Evolutionary conservation across 2,113 vertebrate genomes (phyloP).

Genomic region (Rutilus rutilus): DNA sequence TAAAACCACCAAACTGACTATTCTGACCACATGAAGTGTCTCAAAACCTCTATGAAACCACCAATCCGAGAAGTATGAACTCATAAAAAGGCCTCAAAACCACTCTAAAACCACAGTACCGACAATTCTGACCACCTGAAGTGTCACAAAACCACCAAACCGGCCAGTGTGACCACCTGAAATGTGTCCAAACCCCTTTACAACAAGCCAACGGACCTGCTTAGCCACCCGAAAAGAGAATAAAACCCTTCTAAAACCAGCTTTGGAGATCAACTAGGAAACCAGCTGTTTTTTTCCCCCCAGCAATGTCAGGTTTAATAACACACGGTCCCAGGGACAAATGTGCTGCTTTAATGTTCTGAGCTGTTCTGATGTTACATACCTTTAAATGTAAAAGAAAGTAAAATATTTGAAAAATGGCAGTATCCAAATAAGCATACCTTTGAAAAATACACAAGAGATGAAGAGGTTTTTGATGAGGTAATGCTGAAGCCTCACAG

Average conservation of each 20-base stretch:
- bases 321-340: background rate
- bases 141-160: background rate
- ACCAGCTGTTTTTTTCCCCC: background rate
- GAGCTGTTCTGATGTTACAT: slow-evolving; percentile 15
- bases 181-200: background rate
- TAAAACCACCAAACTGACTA: background rate
- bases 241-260: background rate
- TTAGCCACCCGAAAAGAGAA: background rate
- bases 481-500: slow-evolving; percentile 27
- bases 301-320: background rate
- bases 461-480: slow-evolving; percentile 17
- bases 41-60: background rate
- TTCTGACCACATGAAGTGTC: background rate
- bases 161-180: background rate
- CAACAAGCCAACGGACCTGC: background rate
- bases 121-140: background rate
- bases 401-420: background rate
- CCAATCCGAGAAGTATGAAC: background rate
- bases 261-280: background rate
- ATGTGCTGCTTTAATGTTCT: background rate
- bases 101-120: background rate
- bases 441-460: slow-evolving; percentile 29
- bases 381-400: slow-evolving; percentile 15
- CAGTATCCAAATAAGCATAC: background rate
- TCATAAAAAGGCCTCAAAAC: background rate